These are phyloP conservation scores for Rotaria macrura DNA, from an alignment of 2,888 invertebrate species.

Conservation along the genomic window DNA sequence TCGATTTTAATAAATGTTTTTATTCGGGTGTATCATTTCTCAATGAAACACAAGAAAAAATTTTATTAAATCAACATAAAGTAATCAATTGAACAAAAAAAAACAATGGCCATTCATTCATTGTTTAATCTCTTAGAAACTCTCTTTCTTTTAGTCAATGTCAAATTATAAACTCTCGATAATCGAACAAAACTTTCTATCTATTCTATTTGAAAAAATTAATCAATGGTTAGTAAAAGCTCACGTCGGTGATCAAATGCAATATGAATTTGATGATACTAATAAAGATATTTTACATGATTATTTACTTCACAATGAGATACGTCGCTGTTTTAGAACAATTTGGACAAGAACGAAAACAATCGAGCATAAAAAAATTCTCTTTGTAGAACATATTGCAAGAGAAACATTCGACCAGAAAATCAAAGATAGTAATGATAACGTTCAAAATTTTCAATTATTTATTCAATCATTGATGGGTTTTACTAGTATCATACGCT, in stretches of 20 bases:
- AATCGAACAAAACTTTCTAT: neutral
- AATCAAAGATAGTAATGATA: neutral
- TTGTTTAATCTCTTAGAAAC: too few relatives aligned
- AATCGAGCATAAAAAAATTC: neutral
- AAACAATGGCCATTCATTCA: too few relatives aligned
- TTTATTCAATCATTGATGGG: neutral
- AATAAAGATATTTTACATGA: neutral
- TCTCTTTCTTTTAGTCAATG: neutral
- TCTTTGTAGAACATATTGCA: neutral
- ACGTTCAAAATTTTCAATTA: neutral
- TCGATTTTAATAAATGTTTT: slow-evolving; percentile 19
- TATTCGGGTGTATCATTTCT: neutral
- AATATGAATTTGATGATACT: neutral
- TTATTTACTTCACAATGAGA: neutral
- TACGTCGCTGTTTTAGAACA: neutral
- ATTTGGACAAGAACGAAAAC: neutral
- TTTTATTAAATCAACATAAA: neutral
- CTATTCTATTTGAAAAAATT: neutral
- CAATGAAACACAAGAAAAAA: neutral
- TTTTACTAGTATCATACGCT: neutral
- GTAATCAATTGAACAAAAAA: too few relatives aligned
- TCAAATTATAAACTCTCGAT: neutral
- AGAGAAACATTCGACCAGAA: neutral
- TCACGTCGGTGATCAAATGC: neutral
- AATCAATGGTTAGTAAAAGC: neutral